Conservation (phyloP, 2,113 vertebrate genomes). For the Pongo pygmaeus region DNA sequence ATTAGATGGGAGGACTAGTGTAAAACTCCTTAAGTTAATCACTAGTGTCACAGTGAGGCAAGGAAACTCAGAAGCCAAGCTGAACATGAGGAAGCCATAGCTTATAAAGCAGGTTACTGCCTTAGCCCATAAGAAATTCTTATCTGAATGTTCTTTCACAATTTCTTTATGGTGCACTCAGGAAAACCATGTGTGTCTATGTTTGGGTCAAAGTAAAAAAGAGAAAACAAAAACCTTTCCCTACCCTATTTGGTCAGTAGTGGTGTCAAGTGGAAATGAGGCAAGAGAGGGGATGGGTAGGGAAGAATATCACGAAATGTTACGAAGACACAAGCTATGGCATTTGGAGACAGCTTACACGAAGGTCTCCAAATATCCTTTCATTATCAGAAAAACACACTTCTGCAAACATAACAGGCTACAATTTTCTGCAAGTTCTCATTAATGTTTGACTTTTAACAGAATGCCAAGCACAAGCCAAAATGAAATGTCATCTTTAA, state of each 20-base stretch:
- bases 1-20: not conserved
- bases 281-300: not conserved
- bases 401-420: conserved; percentile 24
- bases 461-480: conserved; percentile 6
- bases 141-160: not conserved
- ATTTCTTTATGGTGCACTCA: not conserved
- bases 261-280: not conserved
- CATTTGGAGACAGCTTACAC: not conserved
- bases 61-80: not conserved
- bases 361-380: conserved; percentile 33
- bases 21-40: not conserved
- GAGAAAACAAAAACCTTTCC: not conserved
- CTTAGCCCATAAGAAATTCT: not conserved
- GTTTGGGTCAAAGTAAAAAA: not conserved
- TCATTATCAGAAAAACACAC: conserved; percentile 36
- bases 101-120: not conserved
- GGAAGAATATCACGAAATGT: not conserved
- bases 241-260: not conserved
- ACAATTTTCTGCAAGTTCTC: not conserved
- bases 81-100: not conserved
- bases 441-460: conserved; percentile 49
- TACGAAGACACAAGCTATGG: not conserved
- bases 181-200: not conserved
- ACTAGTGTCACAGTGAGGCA: not conserved
- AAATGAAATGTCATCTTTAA: conserved; percentile 47